These are phyloP conservation scores for Argyrosomus regius DNA, from an alignment of 2,797 vertebrate species.

Conservation along the genomic window DNA sequence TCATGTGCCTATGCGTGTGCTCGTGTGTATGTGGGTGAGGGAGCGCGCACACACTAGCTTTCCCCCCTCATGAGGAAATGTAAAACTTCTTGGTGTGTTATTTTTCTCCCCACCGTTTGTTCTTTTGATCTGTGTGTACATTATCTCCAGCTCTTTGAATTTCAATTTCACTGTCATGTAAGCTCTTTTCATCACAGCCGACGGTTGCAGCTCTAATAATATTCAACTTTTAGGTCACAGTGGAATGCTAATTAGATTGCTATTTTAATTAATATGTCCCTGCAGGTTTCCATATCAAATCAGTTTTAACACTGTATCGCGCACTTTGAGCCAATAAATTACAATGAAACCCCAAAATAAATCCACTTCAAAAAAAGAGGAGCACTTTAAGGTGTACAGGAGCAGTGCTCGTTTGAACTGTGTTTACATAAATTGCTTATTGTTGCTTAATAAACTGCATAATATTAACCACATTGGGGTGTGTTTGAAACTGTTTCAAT, in stretches of 20 bases:
- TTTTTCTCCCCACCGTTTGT: conserved; percentile 86
- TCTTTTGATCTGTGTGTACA: conserved; percentile 91
- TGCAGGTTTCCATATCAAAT: conserved; percentile 88
- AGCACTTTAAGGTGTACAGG: conserved; percentile 75
- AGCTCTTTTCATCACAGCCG: conserved; percentile 87
- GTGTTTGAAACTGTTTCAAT: conserved; percentile 67
- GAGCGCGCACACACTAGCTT: conserved; percentile 50
- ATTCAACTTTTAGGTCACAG: conserved; percentile 90
- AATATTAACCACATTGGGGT: conserved; percentile 65
- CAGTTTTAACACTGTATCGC: conserved; percentile 81
- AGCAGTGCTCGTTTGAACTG: conserved; percentile 74
- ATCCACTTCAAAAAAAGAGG: conserved; percentile 76
- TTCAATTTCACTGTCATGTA: conserved; percentile 90
- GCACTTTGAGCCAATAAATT: conserved; percentile 87
- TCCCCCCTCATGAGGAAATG: conserved; percentile 81
- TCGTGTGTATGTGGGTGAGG: conserved; percentile 15
- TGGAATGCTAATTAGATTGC: conserved; percentile 89
- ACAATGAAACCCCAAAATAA: conserved; percentile 81
- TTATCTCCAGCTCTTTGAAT: conserved; percentile 89
- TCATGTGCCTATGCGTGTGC: conserved; percentile 16
- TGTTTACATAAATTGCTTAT: conserved; percentile 85
- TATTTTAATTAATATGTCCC: conserved; percentile 90
- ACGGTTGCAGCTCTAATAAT: conserved; percentile 88
- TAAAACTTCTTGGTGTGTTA: conserved; percentile 83
- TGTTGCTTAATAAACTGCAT: conserved; percentile 80